Conservation (phyloP, 2,888 invertebrate genomes). For the Clanis bilineata region DNA sequence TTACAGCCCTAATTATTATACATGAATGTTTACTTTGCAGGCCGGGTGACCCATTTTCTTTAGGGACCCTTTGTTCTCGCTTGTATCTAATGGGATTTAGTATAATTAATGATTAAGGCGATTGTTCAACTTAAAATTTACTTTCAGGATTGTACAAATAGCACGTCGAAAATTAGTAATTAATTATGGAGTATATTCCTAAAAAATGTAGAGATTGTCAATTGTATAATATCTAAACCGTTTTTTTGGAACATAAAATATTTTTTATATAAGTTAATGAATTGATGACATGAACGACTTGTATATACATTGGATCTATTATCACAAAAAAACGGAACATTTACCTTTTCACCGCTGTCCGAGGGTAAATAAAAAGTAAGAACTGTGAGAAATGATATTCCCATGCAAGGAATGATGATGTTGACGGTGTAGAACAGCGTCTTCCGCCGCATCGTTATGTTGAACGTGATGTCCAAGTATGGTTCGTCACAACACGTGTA, state of each 20-base stretch:
- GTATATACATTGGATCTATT: too few species aligned
- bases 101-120: not conserved
- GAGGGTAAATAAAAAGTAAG: conserved; percentile 98
- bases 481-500: conserved; percentile 99
- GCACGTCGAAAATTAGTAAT: not conserved
- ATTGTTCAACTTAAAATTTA: not conserved
- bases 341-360: conserved; percentile 95
- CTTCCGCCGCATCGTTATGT: conserved; percentile 97
- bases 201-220: too few species aligned
- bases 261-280: too few species aligned
- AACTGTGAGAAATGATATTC: conserved; percentile 97
- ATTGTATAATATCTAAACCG: too few species aligned
- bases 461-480: conserved; percentile 97
- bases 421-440: conserved; percentile 98
- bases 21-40: not conserved
- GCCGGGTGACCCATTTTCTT: not conserved
- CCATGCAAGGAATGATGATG: conserved; percentile 98
- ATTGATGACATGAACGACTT: too few species aligned
- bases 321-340: not conserved
- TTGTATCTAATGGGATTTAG: not conserved
- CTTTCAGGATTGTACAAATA: not conserved
- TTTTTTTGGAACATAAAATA: too few species aligned
- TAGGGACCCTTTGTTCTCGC: not conserved
- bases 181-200: too few species aligned
- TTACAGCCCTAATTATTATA: not conserved